Conservation (phyloP, 2,113 vertebrate genomes). For the Myrmecobius fasciatus region DNA sequence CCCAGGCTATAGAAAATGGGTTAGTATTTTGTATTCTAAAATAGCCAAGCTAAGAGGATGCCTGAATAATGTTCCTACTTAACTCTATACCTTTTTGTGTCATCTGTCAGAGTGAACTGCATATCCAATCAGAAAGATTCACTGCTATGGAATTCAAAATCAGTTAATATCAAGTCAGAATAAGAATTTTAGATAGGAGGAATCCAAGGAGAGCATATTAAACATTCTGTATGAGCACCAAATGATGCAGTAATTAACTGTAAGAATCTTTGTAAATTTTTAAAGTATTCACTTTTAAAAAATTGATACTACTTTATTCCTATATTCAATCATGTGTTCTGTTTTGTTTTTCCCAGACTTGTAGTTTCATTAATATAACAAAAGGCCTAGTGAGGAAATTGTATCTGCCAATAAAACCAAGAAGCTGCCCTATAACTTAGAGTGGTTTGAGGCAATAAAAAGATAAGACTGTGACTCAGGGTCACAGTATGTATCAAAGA, state of each 20-base stretch:
- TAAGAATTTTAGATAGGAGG: neutral
- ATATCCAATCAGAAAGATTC: neutral
- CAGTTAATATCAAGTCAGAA: neutral
- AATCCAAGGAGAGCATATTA: neutral
- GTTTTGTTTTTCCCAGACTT: neutral
- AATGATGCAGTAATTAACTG: neutral
- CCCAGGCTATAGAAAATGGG: neutral
- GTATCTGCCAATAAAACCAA: neutral
- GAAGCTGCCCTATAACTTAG: neutral
- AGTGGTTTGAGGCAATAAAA: neutral
- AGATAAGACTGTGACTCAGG: neutral
- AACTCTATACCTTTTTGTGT: neutral
- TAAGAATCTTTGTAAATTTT: neutral
- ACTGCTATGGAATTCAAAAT: neutral
- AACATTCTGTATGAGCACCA: neutral
- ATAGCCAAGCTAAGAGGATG: neutral
- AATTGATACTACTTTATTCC: neutral
- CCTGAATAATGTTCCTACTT: neutral
- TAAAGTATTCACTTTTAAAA: neutral
- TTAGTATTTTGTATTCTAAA: neutral
- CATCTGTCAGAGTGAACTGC: neutral
- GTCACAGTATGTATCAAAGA: neutral
- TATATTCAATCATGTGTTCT: neutral
- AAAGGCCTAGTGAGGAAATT: neutral
- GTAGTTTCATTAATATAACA: neutral